Evolutionary conservation across 1,140 invertebrate species (phyloP).

Genomic region (Sminthurinus signatus): DNA sequence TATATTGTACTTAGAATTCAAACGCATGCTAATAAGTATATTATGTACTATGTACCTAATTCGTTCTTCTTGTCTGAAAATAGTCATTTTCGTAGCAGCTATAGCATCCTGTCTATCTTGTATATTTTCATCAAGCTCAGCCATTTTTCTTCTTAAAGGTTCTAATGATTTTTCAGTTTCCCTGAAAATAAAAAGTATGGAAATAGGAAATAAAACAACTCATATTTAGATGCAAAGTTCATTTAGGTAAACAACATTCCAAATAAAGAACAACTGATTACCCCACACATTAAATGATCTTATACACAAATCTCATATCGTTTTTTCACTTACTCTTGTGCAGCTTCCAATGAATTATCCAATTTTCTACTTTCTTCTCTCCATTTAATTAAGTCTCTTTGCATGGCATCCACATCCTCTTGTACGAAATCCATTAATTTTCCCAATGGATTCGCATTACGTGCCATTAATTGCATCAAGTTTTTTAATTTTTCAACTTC

Average conservation of each 20-base stretch:
- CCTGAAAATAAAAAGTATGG: slow-evolving; percentile 50
- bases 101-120: slow-evolving; percentile 59
- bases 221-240: too few species aligned
- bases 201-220: too few species aligned
- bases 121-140: slow-evolving; percentile 60
- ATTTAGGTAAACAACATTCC: slow-evolving; percentile 13
- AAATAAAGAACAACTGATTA: not conserved
- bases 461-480: slow-evolving; percentile 77
- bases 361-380: slow-evolving; percentile 65
- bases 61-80: slow-evolving; percentile 58
- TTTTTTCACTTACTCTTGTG: slow-evolving; percentile 74
- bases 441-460: slow-evolving; percentile 78
- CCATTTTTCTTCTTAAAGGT: slow-evolving; percentile 60
- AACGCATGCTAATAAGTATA: too few species aligned
- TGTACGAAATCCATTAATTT: slow-evolving; percentile 88
- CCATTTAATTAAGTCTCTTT: slow-evolving; percentile 81
- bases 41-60: too few species aligned
- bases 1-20: too few species aligned
- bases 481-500: slow-evolving; percentile 76
- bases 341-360: slow-evolving; percentile 58
- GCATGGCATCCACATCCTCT: slow-evolving; percentile 93
- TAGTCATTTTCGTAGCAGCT: slow-evolving; percentile 55
- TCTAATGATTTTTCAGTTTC: slow-evolving; percentile 60
- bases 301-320: too few species aligned
- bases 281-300: slow-evolving; percentile 14